phyloP scores from a whole-genome alignment of 2,113 vertebrate species.

The Coreoperca whiteheadi region DNA sequence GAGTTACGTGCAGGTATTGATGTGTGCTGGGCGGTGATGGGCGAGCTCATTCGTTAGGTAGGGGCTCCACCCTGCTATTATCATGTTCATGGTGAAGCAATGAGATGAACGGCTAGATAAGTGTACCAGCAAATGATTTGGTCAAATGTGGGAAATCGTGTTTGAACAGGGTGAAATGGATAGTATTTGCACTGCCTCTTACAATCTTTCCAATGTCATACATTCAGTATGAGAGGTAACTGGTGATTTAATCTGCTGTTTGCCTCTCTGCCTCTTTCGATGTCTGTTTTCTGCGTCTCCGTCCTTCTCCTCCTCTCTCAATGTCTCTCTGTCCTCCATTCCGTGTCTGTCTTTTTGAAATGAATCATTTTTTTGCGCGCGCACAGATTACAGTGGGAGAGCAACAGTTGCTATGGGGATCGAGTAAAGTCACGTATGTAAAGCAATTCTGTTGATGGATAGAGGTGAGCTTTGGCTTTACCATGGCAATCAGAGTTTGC shows the following conservation, averaged over 20 bases:
- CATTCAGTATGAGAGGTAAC: constrained; percentile 20
- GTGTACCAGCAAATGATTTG: constrained; percentile 8
- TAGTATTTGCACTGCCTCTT: constrained; percentile 39
- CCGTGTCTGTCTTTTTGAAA: constrained; percentile 60
- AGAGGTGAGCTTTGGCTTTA: constrained; percentile 44
- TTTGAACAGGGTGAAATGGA: constrained; percentile 28
- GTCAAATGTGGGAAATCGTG: constrained; percentile 20
- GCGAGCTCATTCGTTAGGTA: constrained; percentile 2
- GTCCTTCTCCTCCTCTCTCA: not conserved
- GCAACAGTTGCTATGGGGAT: constrained; percentile 86
- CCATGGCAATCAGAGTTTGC: constrained; percentile 28
- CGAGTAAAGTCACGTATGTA: constrained; percentile 77
- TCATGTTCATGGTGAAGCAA: constrained; percentile 6
- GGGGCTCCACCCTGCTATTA: constrained; percentile 16
- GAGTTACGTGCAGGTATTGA: constrained; percentile 41
- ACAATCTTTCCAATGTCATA: constrained; percentile 17
- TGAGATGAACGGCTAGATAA: constrained; percentile 18
- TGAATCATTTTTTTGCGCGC: constrained; percentile 62
- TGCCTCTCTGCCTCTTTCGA: not conserved
- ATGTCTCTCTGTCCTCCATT: constrained; percentile 38
- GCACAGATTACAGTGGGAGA: constrained; percentile 71
- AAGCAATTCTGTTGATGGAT: constrained; percentile 69
- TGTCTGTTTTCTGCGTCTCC: constrained; percentile 29
- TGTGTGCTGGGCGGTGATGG: constrained; percentile 19
- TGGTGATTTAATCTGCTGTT: constrained; percentile 32